Evolutionary conservation across 2,888 invertebrate genomes (phyloP), one percentile per base, ranked within the genome.

Genomic region (Gastracanthus pulcherrimus): DNA sequence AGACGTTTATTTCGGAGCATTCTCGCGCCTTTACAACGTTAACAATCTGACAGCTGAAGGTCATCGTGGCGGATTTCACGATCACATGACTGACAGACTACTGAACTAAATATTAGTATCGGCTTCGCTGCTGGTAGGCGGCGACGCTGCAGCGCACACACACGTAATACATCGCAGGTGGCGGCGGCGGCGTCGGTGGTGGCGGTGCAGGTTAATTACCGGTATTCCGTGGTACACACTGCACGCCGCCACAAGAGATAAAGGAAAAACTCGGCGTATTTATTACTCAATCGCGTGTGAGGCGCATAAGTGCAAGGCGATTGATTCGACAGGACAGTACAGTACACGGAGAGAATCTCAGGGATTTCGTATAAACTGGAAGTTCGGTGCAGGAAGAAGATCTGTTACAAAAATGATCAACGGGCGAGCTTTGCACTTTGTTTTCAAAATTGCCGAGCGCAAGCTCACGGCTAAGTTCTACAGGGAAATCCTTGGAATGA

Each of bases 401-500:
- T 29, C 11, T 58, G 19, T 11, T 16, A 19, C 16, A 38, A 82
- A 64, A 74, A 94, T 94, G 94, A 92, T 95, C 82, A 92, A 91
- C 72, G 97, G 96, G 78, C 94, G 99, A 88, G 97, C 98, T 19
- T 93, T 99, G 82, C 99, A 99, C 93, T 99, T 96, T 92, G 99
- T 99, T 2, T 98, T 99, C 89, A 99, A 99, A 94, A 95, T 99
- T 85, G 97, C 97, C 0, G 96, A 99, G 89, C 94, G 99, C 82
- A 95, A 95, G 34, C 94, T 94, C 84, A 98, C 98, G 23, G 95
- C 96, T 0, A 95, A 96, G 89, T 99, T 99, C 92, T 99, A 97
- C 92, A 94, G 96, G 78, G 95, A 97, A 88, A 94, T 98, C 85
- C 94, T 99, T 48, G 98, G 98, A 84, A 99, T 99, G 99, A 96